Percentiles rank a stretch among this genome's conserved stretches.
Evolutionary conservation across 2,113 vertebrate species (phyloP).

Genomic region (Heliornis fulica): DNA sequence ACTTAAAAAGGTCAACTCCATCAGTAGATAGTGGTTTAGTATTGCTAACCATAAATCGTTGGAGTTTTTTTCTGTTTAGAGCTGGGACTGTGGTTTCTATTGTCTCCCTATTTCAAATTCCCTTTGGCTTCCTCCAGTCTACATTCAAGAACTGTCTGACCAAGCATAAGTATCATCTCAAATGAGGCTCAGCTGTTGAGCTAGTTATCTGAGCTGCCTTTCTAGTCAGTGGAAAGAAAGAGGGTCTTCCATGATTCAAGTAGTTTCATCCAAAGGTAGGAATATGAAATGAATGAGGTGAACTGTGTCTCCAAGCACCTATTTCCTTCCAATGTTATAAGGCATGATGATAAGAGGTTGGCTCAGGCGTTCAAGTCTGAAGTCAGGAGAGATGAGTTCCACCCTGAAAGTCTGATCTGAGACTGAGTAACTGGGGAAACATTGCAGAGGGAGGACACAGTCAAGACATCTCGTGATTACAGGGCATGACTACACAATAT

Average conservation of each 20-base stretch:
- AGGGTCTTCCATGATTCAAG: background rate
- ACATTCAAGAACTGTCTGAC: background rate
- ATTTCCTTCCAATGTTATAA: background rate
- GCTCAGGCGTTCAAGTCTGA: background rate
- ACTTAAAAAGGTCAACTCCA: background rate
- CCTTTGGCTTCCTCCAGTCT: background rate
- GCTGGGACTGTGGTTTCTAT: background rate
- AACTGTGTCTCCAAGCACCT: background rate
- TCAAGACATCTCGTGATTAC: background rate
- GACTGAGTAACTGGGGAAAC: background rate
- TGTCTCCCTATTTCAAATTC: background rate
- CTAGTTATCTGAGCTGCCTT: background rate
- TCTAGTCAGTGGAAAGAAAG: background rate
- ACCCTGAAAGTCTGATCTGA: background rate
- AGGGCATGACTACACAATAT: accelerated
- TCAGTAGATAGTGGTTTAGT: background rate
- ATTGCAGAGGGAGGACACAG: background rate
- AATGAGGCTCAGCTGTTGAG: background rate
- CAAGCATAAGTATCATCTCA: background rate
- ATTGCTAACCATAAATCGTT: background rate
- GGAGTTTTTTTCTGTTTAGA: background rate
- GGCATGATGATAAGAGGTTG: background rate
- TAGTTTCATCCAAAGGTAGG: background rate
- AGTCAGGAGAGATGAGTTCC: background rate
- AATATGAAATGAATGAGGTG: background rate